Conservation (phyloP, 2,113 vertebrate species). For the Cyprinus carpio region DNA sequence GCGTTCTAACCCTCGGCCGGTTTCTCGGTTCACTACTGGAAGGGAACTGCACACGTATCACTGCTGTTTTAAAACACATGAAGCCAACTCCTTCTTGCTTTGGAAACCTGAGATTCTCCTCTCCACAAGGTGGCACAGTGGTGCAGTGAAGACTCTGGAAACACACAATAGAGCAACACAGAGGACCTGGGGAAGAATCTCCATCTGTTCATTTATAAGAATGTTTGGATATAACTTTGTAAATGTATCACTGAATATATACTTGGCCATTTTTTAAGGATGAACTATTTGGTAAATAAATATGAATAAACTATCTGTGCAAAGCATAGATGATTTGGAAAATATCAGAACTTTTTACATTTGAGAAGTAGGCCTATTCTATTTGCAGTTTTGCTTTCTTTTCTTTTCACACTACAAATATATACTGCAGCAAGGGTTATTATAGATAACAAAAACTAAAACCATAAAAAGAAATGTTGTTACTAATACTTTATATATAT, state of each 20-base stretch:
- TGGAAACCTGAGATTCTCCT: conserved; percentile 42
- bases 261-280: neutral
- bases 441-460: too few relatives aligned
- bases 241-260: neutral
- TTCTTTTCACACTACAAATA: neutral
- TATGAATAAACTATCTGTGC: neutral
- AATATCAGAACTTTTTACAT: neutral
- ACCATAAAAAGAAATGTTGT: too few relatives aligned
- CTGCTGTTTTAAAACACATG: neutral
- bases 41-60: too few relatives aligned
- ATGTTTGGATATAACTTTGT: neutral
- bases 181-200: neutral
- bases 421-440: too few relatives aligned
- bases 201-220: neutral
- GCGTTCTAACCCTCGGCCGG: neutral
- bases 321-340: too few relatives aligned
- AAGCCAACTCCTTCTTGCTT: neutral
- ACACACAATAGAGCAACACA: conserved; percentile 9
- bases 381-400: neutral
- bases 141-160: conserved; percentile 55
- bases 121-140: conserved; percentile 72
- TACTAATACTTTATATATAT: too few relatives aligned
- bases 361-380: neutral
- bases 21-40: neutral
- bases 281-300: neutral